Evolutionary conservation across 2,797 vertebrate genomes (phyloP).

Genomic region (Phyllotis vaccarum): DNA sequence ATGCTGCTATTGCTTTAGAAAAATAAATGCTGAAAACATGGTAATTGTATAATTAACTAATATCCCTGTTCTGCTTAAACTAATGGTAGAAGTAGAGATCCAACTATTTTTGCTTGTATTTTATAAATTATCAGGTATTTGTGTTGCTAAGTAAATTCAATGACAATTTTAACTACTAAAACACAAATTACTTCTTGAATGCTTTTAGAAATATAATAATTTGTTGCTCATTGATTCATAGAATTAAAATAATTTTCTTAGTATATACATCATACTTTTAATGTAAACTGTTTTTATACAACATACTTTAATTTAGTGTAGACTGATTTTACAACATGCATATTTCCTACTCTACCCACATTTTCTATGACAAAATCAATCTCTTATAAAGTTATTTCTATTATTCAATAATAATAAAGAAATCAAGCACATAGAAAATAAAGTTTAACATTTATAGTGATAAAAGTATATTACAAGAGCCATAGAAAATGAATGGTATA

Average conservation of each 20-base stretch:
- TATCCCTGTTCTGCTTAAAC: slow-evolving; percentile 9
- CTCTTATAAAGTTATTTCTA: background rate
- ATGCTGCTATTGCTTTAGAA: slow-evolving; percentile 38
- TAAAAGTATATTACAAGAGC: background rate
- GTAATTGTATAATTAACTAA: slow-evolving; percentile 61
- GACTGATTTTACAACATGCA: background rate
- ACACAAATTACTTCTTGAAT: background rate
- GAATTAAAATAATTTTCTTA: background rate
- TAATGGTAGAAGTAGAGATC: slow-evolving; percentile 41
- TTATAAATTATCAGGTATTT: background rate
- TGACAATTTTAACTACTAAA: background rate
- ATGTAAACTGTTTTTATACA: background rate
- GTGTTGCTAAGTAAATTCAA: background rate
- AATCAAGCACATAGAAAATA: background rate
- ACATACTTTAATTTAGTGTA: background rate
- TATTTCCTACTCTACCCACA: background rate
- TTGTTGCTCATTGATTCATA: background rate
- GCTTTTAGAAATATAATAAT: background rate
- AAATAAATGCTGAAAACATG: slow-evolving; percentile 44
- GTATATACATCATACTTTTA: background rate
- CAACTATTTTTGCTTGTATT: background rate
- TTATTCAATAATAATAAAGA: background rate
- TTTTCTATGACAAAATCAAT: background rate
- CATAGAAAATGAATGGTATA: background rate
- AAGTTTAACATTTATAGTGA: background rate